Evolutionary conservation across 2,797 vertebrate species (phyloP), one percentile per base, ranked within the genome.

Genomic region (Alca torda): DNA sequence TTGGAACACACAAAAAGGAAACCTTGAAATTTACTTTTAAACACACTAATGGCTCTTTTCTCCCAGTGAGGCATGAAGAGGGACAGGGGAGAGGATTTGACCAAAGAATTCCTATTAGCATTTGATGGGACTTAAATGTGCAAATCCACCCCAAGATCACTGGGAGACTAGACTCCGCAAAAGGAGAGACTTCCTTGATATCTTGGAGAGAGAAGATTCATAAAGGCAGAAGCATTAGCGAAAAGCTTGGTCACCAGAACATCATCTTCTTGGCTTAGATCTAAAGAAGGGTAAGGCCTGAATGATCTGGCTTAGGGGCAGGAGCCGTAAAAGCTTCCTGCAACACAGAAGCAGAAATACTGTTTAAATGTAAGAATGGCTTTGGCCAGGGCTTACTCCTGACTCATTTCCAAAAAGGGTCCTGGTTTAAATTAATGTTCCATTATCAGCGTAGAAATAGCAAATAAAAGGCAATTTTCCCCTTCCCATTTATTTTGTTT

Each of bases 11-110:
- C 79, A 87, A 68, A 91, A 94, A 94, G 51, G 89, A 96, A 92
- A 93, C 79, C 94, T 95, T 97, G 94, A 98, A 97, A 97, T 89
- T 97, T 94, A 80, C 91, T 95, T 97, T 96, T 92, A 95, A 95
- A 94, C 73, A 93, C 76, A 92, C 76, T 96, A 92, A 94, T 72
- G 61, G 53, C 61, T 97, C 86, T 97, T 97, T 97, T 96, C 94
- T 92, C 81, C 85, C 88, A 95, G 24, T 63, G 73, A 97, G 95
- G 97, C 85, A 95, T 83, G 81, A 93, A 95, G 95, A 93, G n/a
- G 61, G 65, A 78, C 35, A 4, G 65, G 65, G 54, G 5, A 1
- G 86, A 83, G 87, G 96, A 96, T 95, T 96, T 96, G 82, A 63
- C 80, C 90, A 89, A 90, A 75, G 81, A 96, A 95, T 93, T 95